Evolutionary conservation across 2,113 vertebrate species (phyloP), one percentile per base, ranked within the genome.

Genomic region (Symphodus melops): DNA sequence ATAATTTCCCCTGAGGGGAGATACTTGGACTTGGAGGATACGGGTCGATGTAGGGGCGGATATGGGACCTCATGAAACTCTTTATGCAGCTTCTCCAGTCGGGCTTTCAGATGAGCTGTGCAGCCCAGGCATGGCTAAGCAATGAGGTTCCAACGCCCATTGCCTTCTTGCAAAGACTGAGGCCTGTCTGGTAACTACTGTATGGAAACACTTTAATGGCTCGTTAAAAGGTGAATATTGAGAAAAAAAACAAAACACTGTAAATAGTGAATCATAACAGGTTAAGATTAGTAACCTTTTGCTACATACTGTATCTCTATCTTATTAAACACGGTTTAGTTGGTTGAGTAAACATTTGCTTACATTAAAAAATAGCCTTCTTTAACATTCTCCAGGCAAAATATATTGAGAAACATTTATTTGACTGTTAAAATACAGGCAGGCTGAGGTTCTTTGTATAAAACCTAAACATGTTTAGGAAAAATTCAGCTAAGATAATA

Each of bases 61-160:
- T 63, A n/a, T 25, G 17, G n/a, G 52, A 79, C 65, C 53, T 83
- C 64, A 81, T 67, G 77, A 75, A 78, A 63, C 37, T 83, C 69
- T 75, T 72, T 37, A 70, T 84, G 67, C 65, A 55, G 52, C 55
- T 54, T 79, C 54, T 82, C 65, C 63, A 68, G 68, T 28, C 36
- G 28, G 4, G 44, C 41, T 72, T 46, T 79, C 72, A 58, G 33
- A 64, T 48, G 55, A 83, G 66, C 44, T 28, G 19, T 44, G 71
- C n/a, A 75, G 52, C 48, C 73, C 56, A 68, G n/a, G 25, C 23
- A 28, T 28, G 75, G 58, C 49, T 53, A 8, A 52, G 36, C 37
- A 48, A 2, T 48, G 14, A 14, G 46, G 46, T 48, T 48, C 8
- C 14, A 48, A 41, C 6, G 6, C 46, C 6, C 46, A 33, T 33